Base-by-base conservation (phyloP, 2,113 vertebrate genomes). In the Eudyptes chrysolophus region DNA sequence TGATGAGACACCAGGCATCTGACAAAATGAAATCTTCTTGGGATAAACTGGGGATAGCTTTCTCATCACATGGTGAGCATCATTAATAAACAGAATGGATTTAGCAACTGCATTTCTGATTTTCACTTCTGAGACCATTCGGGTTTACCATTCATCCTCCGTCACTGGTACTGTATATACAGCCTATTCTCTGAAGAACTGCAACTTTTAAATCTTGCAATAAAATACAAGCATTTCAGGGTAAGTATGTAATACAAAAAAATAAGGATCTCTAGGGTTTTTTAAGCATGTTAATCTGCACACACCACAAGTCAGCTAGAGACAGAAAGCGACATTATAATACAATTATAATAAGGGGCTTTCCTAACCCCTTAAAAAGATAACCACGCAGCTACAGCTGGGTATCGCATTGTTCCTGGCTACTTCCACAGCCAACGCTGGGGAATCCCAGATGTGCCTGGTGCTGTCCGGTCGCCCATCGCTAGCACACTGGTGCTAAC, bases 1-100 rank as follows among this genome's bases (percentile, higher is more conserved):
- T 93, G 91, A 95, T 95, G 94, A 96, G 94, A 54, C 2, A 20
- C 62, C 75, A 61, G 76, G 36, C 89, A 83, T 57, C 68, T 68
- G 85, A 48, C 88, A 84, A 77, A 89, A 94, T 22, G 58, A 87
- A 87, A 89, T 58, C 86, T 90, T 88, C 92, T 68, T 0, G 4
- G 81, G 87, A 94, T 93, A 89, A 87, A 86, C 66, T 11, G 89
- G 38, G 57, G 54, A 82, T 20, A 57, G 82, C 66, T 90, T 80
- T 76, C 75, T 55, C 69, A 49, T 93, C 74, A 76, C 46, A 58
- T 14, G 49, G 36, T 52, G 74, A 87, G 80, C 71, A 20, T 68
- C 52, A 2, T 49, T 95, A 90, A 96, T 49, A 93, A 94, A 92
- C 79, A 94, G 88, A 75, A 79, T 16, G 65, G 94, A 89, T 92